A percentile compares a stretch with the other conserved stretches of the same genome.
Evolutionary conservation across 1,140 invertebrate genomes (phyloP).

Genomic region (Drosophila kurseongensis): DNA sequence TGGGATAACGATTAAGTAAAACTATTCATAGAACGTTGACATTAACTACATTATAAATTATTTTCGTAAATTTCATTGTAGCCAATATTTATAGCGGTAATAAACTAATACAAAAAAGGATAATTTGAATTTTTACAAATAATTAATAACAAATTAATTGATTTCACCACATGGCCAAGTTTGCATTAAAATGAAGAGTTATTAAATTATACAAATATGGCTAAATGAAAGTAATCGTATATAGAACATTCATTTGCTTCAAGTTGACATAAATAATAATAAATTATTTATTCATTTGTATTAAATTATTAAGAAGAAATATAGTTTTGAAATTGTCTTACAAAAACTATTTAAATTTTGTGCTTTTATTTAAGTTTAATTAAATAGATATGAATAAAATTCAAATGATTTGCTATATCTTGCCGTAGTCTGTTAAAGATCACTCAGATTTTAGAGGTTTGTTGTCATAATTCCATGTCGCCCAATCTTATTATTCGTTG

Average conservation of each 20-base stretch:
- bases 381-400: background rate
- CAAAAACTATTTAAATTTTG: too few relatives aligned
- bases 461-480: too few relatives aligned
- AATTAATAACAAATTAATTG: background rate
- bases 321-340: too few relatives aligned
- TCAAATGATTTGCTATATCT: background rate
- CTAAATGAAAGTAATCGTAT: background rate
- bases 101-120: background rate
- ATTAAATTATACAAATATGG: background rate
- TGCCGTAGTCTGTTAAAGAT: background rate
- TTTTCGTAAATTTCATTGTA: background rate
- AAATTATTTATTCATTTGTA: background rate
- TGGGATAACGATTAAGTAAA: constrained; percentile 1
- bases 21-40: constrained; percentile 2
- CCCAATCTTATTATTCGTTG: background rate
- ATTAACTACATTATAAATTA: background rate
- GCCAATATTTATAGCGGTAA: background rate
- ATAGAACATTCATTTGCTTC: too few relatives aligned
- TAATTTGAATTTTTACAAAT: background rate
- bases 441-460: background rate
- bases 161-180: background rate
- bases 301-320: background rate
- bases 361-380: too few relatives aligned
- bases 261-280: background rate
- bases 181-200: background rate